Conservation (phyloP, 2,113 vertebrate genomes). For the Sialia sialis region DNA sequence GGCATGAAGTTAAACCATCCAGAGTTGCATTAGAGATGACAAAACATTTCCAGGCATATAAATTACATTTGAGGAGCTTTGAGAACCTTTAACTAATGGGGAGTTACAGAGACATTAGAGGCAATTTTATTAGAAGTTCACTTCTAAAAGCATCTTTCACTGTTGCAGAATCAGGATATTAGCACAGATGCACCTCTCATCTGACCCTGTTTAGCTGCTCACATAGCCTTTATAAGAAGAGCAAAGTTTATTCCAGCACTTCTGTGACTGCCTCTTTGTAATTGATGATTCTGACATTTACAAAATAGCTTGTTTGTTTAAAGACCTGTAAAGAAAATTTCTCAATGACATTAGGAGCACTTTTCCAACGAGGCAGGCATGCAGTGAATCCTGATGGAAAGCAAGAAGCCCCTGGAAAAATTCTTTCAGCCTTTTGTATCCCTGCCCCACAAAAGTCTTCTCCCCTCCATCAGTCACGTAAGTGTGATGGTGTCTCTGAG, state of each 20-base stretch:
- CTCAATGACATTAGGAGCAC: neutral
- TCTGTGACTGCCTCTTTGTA: neutral
- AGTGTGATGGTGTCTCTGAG: neutral
- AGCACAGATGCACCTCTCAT: neutral
- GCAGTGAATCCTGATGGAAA: neutral
- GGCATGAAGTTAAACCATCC: neutral
- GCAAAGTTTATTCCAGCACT: slow-evolving; percentile 26
- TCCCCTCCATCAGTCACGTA: neutral
- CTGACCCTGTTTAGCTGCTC: slow-evolving; percentile 5
- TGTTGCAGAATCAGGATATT: neutral
- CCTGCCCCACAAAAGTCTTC: neutral
- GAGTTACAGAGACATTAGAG: neutral
- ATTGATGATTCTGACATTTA: slow-evolving; percentile 22
- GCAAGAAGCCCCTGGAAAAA: neutral
- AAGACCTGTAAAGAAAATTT: neutral
- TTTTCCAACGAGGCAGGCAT: neutral
- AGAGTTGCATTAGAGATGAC: neutral
- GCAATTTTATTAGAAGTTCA: neutral
- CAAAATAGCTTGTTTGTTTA: slow-evolving; percentile 1
- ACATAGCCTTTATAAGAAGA: neutral
- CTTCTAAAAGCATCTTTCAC: neutral
- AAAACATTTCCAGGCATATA: neutral
- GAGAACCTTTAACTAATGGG: neutral
- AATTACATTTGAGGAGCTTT: neutral
- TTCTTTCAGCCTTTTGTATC: neutral